Evolutionary conservation across 2,797 vertebrate genomes (phyloP).

Genomic region (Nannoperca australis): DNA sequence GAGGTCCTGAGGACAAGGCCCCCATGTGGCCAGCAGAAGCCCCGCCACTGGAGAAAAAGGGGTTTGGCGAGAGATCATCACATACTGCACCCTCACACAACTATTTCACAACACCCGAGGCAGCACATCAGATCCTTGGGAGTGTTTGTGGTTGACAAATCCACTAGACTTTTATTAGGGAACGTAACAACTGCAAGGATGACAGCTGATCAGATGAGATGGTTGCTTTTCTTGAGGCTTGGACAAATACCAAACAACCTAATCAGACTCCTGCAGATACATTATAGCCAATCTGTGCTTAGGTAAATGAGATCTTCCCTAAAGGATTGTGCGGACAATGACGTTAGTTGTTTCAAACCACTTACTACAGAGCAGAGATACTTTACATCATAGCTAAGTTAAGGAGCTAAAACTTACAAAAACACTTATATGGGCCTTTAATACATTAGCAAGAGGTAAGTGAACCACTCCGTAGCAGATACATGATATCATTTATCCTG

Average conservation of each 20-base stretch:
- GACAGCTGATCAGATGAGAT: not conserved
- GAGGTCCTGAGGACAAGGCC: slow-evolving; percentile 40
- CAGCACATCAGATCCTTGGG: slow-evolving; percentile 66
- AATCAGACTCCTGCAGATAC: not conserved
- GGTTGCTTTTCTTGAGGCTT: not conserved
- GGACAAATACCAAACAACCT: not conserved
- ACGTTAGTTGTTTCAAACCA: not conserved
- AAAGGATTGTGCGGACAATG: not conserved
- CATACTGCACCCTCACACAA: slow-evolving; percentile 81
- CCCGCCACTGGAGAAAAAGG: slow-evolving; percentile 14
- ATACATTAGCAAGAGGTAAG: not conserved
- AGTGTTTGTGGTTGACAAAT: slow-evolving; percentile 60
- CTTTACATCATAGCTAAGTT: too few relatives aligned
- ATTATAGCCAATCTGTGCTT: not conserved
- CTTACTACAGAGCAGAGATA: not conserved
- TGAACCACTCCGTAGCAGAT: not conserved
- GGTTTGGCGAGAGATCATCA: slow-evolving; percentile 69
- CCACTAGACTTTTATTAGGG: not conserved
- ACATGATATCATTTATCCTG: not conserved
- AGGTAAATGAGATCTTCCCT: not conserved
- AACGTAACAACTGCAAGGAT: not conserved
- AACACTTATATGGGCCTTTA: not conserved
- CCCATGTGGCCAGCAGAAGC: slow-evolving; percentile 33
- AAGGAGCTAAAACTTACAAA: not conserved
- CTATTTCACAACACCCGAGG: slow-evolving; percentile 86